A percentile compares a stretch with the other conserved stretches of the same genome.
These are phyloP conservation scores for Gracilinanus agilis DNA, from an alignment of 2,113 vertebrate species.

Conservation along the genomic window DNA sequence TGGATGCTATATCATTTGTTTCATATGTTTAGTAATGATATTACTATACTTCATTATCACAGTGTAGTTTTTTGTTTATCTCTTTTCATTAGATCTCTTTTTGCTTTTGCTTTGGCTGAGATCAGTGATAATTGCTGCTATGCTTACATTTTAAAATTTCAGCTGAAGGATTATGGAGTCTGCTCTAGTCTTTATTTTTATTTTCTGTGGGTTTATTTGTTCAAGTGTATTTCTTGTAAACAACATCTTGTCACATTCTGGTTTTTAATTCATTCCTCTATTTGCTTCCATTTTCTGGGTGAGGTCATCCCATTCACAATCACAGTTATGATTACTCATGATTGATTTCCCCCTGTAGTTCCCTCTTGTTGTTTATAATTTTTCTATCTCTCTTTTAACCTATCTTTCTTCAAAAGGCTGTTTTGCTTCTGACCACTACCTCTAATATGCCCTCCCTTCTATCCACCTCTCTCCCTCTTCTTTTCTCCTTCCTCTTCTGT, in stretches of 20 bases:
- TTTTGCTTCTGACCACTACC: too few relatives aligned
- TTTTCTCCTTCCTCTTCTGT: fast-evolving
- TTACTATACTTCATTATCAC: too few relatives aligned
- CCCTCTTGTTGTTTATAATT: not conserved
- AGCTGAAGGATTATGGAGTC: not conserved
- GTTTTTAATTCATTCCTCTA: not conserved
- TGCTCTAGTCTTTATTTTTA: not conserved
- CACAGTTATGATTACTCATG: not conserved
- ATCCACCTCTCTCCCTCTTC: too few relatives aligned
- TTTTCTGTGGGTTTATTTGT: not conserved
- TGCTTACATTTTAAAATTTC: not conserved
- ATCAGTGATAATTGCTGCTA: not conserved
- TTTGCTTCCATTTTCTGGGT: not conserved
- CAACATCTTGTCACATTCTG: not conserved
- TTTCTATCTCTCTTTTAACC: not conserved
- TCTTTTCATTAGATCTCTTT: too few relatives aligned
- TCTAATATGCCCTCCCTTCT: not conserved
- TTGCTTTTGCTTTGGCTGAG: too few relatives aligned
- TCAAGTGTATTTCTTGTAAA: not conserved
- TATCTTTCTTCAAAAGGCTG: not conserved
- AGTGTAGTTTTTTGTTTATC: too few relatives aligned
- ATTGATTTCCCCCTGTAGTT: too few relatives aligned
- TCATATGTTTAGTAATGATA: too few relatives aligned
- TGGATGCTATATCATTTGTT: not conserved
- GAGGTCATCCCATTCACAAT: not conserved